Conservation (phyloP, 2,113 vertebrate species). For the Sebastes fasciatus region DNA sequence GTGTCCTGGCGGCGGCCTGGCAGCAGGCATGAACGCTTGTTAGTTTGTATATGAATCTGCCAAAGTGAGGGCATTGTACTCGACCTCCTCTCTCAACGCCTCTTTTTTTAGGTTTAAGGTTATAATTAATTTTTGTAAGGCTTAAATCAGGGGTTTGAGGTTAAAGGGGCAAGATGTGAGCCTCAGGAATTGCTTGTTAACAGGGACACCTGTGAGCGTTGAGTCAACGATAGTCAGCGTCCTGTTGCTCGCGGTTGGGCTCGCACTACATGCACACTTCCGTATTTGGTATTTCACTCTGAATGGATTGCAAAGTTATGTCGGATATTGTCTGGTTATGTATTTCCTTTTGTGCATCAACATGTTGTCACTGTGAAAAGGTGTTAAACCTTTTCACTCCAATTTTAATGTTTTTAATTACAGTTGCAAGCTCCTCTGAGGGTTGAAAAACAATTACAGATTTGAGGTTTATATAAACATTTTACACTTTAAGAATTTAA, state of each 20-base stretch:
- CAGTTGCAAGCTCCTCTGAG: background rate
- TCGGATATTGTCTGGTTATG: background rate
- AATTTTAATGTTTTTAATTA: background rate
- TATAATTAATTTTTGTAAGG: background rate
- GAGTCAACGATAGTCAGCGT: no score
- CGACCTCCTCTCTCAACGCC: background rate
- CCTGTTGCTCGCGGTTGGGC: no score
- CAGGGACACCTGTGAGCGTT: no score
- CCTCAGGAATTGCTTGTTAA: no score
- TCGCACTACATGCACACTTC: no score
- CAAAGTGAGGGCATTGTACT: background rate
- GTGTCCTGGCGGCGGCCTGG: slow-evolving; percentile 20
- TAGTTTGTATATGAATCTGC: slow-evolving; percentile 26
- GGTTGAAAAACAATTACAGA: slow-evolving; percentile 4
- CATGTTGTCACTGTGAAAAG: background rate
- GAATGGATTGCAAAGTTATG: no score
- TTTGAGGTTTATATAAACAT: background rate
- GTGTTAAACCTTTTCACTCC: background rate
- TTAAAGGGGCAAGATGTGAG: background rate
- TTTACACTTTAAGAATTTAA: background rate
- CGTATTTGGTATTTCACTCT: no score
- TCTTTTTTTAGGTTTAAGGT: slow-evolving; percentile 6
- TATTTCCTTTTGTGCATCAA: slow-evolving; percentile 5
- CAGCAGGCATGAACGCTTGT: slow-evolving; percentile 2
- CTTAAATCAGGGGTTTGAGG: background rate